phyloP scores from a whole-genome alignment of 2,113 vertebrate species.

The Motacilla alba region DNA sequence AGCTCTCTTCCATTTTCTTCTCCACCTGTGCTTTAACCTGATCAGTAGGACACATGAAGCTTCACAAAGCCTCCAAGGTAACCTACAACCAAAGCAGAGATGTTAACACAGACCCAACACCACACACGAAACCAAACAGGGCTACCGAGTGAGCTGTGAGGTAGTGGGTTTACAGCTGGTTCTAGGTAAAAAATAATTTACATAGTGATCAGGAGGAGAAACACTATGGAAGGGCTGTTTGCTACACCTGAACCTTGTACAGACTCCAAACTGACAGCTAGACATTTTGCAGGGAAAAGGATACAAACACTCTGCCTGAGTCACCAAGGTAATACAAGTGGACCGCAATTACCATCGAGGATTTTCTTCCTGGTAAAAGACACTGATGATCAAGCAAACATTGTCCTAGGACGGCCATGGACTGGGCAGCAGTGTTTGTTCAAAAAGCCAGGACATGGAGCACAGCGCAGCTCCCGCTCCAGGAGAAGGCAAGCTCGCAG shows the following conservation, averaged over 20 bases:
- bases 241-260: background rate
- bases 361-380: background rate
- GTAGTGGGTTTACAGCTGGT: background rate
- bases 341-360: background rate
- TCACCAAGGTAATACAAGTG: background rate
- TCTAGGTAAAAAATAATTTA: background rate
- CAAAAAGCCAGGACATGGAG: fast-evolving
- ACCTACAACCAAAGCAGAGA: conserved; percentile 16
- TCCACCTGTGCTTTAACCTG: background rate
- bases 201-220: fast-evolving
- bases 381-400: background rate
- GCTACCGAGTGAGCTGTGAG: too few species aligned
- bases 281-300: fast-evolving
- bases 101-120: background rate
- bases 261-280: background rate
- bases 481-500: background rate
- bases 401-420: fast-evolving
- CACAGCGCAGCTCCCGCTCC: fast-evolving
- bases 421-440: background rate
- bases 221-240: fast-evolving
- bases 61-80: background rate
- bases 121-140: fast-evolving
- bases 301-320: background rate
- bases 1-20: background rate
- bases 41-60: background rate